phyloP scores from a whole-genome alignment of 2,113 vertebrate species.

The Mastomys coucha region DNA sequence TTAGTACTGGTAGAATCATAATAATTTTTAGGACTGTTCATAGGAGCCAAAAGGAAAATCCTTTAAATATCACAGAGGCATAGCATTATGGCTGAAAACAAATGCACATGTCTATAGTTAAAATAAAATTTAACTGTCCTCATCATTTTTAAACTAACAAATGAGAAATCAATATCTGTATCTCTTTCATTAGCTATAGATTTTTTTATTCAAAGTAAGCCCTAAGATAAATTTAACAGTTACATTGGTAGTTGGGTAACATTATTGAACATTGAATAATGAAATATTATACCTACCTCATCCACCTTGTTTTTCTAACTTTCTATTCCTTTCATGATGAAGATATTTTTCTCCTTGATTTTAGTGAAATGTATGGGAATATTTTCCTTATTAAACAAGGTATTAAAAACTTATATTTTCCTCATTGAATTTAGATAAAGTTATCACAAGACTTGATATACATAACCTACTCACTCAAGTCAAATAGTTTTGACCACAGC shows the following conservation, averaged over 20 bases:
- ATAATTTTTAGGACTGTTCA: neutral
- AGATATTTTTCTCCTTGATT: slow-evolving; percentile 19
- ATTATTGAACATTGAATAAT: neutral
- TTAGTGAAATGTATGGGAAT: neutral
- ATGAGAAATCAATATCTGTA: slow-evolving; percentile 37
- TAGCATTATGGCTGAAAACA: slow-evolving; percentile 51
- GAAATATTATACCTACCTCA: neutral
- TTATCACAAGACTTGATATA: slow-evolving; percentile 9
- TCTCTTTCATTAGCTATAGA: neutral
- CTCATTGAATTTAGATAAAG: neutral
- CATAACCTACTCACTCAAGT: slow-evolving; percentile 19
- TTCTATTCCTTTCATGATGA: neutral
- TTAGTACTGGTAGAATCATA: slow-evolving; percentile 39
- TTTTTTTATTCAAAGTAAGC: slow-evolving; percentile 34
- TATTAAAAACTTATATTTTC: neutral
- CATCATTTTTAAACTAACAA: slow-evolving; percentile 66
- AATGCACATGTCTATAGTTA: slow-evolving; percentile 38
- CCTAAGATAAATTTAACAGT: slow-evolving; percentile 56
- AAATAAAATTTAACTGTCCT: slow-evolving; percentile 61
- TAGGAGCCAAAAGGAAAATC: neutral
- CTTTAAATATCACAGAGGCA: slow-evolving; percentile 53
- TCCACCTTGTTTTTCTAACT: slow-evolving; percentile 15
- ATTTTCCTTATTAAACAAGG: neutral
- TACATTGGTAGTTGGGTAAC: slow-evolving; percentile 1
- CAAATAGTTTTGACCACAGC: no score